A percentile compares a stretch with the other conserved stretches of the same genome.
Conservation (phyloP, 2,888 invertebrate genomes). For the Oscheius sp. region DNA sequence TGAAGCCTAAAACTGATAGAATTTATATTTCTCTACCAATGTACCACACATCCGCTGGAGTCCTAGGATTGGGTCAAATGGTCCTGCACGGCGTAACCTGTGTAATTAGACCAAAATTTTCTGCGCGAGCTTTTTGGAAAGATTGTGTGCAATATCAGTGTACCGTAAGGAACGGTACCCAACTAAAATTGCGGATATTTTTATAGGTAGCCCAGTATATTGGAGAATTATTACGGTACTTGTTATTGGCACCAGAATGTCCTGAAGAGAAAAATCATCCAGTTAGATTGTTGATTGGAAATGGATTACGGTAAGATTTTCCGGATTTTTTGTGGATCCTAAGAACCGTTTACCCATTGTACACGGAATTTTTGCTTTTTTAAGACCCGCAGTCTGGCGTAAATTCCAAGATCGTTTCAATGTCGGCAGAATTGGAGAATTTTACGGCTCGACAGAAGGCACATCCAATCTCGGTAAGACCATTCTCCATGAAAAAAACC, state of each 20-base stretch:
- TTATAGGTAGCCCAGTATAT: constrained; percentile 74
- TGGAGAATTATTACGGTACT: constrained; percentile 77
- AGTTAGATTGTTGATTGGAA: constrained; percentile 85
- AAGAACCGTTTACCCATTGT: no score
- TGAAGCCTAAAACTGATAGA: constrained; percentile 80
- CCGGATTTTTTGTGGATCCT: no score
- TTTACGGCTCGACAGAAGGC: constrained; percentile 97
- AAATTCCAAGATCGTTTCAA: constrained; percentile 88
- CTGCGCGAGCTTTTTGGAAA: constrained; percentile 89
- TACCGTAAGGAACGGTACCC: constrained; percentile 80
- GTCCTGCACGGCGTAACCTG: constrained; percentile 80
- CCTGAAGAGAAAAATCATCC: constrained; percentile 74
- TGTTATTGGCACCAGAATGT: constrained; percentile 75
- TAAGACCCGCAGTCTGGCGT: constrained; percentile 89
- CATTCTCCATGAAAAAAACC: not conserved
- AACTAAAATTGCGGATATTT: not conserved
- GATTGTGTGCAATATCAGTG: constrained; percentile 92
- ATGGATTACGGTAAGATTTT: constrained; percentile 81
- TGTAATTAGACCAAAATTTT: constrained; percentile 89
- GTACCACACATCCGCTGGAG: constrained; percentile 93
- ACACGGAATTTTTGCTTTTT: not conserved
- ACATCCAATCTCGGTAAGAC: constrained; percentile 87
- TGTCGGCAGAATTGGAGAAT: constrained; percentile 85
- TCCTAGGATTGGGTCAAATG: constrained; percentile 36
- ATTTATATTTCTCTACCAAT: constrained; percentile 91